phyloP scores from a whole-genome alignment of 2,113 vertebrate species.

The Todiramphus saurophagus region DNA sequence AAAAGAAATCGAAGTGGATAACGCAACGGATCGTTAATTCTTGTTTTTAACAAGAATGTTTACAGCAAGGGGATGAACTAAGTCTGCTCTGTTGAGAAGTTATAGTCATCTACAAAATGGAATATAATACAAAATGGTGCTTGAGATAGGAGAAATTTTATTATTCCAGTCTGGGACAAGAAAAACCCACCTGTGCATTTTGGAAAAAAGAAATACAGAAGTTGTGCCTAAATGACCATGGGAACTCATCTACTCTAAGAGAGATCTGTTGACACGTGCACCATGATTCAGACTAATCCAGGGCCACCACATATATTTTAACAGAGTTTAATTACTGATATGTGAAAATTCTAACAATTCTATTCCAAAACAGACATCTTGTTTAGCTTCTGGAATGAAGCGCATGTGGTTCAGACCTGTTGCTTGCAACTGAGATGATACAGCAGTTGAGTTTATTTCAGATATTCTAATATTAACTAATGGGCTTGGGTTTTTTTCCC shows the following conservation, averaged over 20 bases:
- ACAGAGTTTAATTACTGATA: background rate
- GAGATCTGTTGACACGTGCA: background rate
- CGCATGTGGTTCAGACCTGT: background rate
- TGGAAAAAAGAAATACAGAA: background rate
- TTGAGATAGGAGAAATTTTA: background rate
- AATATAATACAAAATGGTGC: background rate
- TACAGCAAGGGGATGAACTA: background rate
- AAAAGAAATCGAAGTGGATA: background rate
- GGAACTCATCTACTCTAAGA: background rate
- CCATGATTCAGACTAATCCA: background rate
- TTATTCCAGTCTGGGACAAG: background rate
- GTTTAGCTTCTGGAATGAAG: background rate
- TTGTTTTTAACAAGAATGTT: background rate
- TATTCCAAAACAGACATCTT: background rate
- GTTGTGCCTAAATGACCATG: background rate
- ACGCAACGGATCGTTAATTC: background rate
- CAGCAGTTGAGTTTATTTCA: background rate
- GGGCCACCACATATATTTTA: background rate
- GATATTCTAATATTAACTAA: background rate
- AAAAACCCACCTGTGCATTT: background rate
- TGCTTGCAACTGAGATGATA: background rate
- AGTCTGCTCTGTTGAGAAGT: background rate
- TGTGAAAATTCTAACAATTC: background rate
- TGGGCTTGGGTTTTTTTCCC: background rate
- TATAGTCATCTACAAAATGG: background rate